These are phyloP conservation scores for Leucoma salicis DNA, from an alignment of 2,888 invertebrate genomes.

Conservation along the genomic window DNA sequence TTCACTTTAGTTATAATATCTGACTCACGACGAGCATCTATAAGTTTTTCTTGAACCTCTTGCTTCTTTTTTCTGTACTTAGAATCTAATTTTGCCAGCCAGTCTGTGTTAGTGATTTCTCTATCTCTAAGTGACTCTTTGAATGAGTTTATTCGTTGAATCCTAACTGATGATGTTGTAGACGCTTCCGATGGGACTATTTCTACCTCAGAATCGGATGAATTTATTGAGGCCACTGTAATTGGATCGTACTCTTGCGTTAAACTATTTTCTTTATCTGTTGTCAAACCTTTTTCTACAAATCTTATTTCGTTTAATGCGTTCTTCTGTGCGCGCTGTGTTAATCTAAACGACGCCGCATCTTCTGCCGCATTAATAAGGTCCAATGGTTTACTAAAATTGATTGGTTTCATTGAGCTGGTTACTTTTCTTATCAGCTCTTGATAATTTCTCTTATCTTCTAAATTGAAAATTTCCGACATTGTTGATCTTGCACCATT, in stretches of 20 bases:
- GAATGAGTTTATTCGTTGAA: conserved; percentile 80
- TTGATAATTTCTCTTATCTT: conserved; percentile 81
- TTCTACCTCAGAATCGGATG: conserved; percentile 73
- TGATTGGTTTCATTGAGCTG: conserved; percentile 45
- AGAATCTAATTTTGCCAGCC: conserved; percentile 75
- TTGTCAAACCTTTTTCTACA: conserved; percentile 49
- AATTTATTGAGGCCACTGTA: conserved; percentile 70
- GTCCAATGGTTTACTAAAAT: conserved; percentile 47
- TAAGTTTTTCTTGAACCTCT: conserved; percentile 67
- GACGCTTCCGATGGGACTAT: conserved; percentile 67
- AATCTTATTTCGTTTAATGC: conserved; percentile 61
- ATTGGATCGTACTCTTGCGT: conserved; percentile 68
- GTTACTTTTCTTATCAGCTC: conserved; percentile 74
- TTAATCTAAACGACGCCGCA: conserved; percentile 56
- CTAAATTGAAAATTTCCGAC: conserved; percentile 79
- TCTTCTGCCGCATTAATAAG: conserved; percentile 62
- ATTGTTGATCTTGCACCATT: conserved; percentile 64
- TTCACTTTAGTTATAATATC: conserved; percentile 74
- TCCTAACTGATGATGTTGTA: conserved; percentile 59
- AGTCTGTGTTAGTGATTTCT: conserved; percentile 73
- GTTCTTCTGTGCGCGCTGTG: conserved; percentile 58
- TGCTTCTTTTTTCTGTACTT: conserved; percentile 70
- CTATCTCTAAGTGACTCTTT: conserved; percentile 79
- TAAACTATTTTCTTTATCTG: conserved; percentile 50
- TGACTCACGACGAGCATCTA: conserved; percentile 68